Base-by-base conservation (phyloP, 2,113 vertebrate genomes). In the Pterocles orientalis region DNA sequence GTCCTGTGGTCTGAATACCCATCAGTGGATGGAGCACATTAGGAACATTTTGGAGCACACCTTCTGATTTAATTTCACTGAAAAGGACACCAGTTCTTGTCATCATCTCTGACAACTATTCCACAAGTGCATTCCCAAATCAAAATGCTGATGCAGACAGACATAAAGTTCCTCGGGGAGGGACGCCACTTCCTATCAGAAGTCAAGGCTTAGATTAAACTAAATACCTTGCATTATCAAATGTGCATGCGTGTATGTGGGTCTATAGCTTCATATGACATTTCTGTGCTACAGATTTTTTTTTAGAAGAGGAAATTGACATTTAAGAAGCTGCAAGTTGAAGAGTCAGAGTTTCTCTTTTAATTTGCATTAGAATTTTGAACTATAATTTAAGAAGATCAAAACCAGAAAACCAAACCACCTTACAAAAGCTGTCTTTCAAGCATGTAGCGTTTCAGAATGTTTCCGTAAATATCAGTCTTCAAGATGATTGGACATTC, bases 331-430 rank as follows among this genome's bases (percentile, higher is more conserved):
- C 18, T 73, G 19, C 31, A 85, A 65, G 45, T 39, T 68, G 39
- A 94, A 79, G 62, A 92, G 41, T 57, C 81, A 69, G 60, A 64
- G 39, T 6, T 76, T 68, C 65, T 76, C 9, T 86, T 72, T 77
- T 26, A 58, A 94, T 93, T 90, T 90, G 19, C 75, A 51, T 86
- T 82, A 88, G 60, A 93, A 73, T 70, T 41, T 17, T 58, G 41
- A 91, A 61, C 36, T 82, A 18, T 56, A 82, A 91, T 82, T 94
- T 94, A 86, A 73, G 41, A 80, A 58, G 77, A 85, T 89, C 81
- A 93, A 94, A 96, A 96, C 60, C 83, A 95, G 60, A 94, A 95
- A 70, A 80, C n/a, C 33, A 82, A 93, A 62, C 36, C 45, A 89
- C 65, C 73, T 82, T 82, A 51, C 28, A 77, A 66, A 90, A 76